Evolutionary conservation across 2,113 vertebrate species (phyloP).

Genomic region (Hipposideros armiger): DNA sequence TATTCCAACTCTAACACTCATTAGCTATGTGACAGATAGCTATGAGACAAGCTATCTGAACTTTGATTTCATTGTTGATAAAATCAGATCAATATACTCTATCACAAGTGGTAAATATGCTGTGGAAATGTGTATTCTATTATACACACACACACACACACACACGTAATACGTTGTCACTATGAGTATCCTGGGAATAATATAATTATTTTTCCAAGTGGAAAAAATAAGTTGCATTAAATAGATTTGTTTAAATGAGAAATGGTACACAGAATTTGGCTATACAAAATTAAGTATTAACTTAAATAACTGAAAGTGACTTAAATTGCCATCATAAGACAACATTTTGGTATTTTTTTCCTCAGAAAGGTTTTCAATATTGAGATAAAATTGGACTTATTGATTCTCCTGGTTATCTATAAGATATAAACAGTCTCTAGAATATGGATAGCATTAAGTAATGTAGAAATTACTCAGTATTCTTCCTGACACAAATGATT

Average conservation of each 20-base stretch:
- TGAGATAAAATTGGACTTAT: conserved; percentile 42
- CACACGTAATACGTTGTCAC: background rate
- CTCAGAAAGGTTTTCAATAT: background rate
- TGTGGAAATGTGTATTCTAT: background rate
- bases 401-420: background rate
- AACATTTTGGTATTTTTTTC: background rate
- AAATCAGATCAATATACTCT: background rate
- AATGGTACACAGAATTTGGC: conserved; percentile 16
- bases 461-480: background rate
- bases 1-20: background rate
- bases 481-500: conserved; percentile 17
- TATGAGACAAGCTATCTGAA: background rate
- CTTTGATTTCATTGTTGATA: background rate
- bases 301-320: conserved; percentile 1
- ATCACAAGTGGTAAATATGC: background rate
- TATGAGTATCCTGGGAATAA: background rate
- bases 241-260: conserved; percentile 11
- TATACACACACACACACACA: no score
- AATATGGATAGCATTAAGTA: background rate
- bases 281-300: conserved; percentile 13
- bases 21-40: background rate
- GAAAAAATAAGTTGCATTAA: background rate
- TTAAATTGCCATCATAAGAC: background rate
- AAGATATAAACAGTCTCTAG: background rate
- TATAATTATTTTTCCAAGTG: background rate